Base-by-base conservation (phyloP, 2,113 vertebrate genomes). In the Xiphorhynchus elegans region DNA sequence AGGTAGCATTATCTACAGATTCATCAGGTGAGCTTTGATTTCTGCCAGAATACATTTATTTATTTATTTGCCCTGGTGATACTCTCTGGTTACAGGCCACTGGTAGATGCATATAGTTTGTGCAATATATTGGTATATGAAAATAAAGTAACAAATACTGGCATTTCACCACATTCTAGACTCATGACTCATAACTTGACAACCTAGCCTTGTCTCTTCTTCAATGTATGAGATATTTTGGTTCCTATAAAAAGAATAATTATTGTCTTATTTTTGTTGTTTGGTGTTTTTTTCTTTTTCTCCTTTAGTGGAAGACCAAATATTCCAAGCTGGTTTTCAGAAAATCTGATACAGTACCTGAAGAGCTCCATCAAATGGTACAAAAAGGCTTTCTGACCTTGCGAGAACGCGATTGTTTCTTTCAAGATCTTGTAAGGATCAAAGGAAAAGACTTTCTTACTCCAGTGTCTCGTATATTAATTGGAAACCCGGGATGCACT, bases 361-460 rank as follows among this genome's bases (percentile, higher is more conserved):
- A 96, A 37, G 98, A 98, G 52, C 98, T 99, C 59, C 99, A 99
- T 67, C 92, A 95, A 11, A 97, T 96, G 11, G 99, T 99, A 25
- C 98, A 98, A 70, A 97, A 98, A 15, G 98, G 98, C 59, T 98
- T 99, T 75, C 96, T 98, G 89, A 97, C 97, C 18, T 96, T 99
- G 66, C 97, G 95, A 56, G 96, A 98, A 24, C 98, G 98, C 4
- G 95, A 97, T 91, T 99, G 99, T 96, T 98, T 99, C 67, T 98
- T 99, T 89, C 98, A 98, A 94, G 99, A 99, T 94, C 97, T 99
- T 95, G 99, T 99, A 13, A 98, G 98, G 37, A 97, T 99, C 91
- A 99, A 99, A 73, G 99, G 98, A 82, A 98, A 98, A 85, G 99
- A 99, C 70, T 96, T 99, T 35, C 97, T 99, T 96, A 99, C 99